A percentile compares a stretch with the other conserved stretches of the same genome.
Conservation (phyloP, 1,140 invertebrate species). For the Cephus cinctus region DNA sequence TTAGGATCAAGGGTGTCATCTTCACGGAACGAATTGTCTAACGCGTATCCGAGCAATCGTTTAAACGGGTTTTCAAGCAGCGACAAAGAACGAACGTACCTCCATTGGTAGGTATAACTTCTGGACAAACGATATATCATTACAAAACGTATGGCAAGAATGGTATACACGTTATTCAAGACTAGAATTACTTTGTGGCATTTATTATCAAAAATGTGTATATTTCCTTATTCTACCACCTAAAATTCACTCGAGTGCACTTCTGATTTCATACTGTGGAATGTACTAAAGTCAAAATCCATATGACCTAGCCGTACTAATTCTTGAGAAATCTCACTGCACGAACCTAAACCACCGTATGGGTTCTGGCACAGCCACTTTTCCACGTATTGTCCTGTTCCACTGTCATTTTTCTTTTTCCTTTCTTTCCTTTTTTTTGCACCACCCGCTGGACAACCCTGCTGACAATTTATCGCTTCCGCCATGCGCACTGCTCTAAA, state of each 20-base stretch:
- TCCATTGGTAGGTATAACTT: constrained; percentile 9
- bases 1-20: constrained; percentile 4
- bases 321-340: background rate
- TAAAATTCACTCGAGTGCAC: background rate
- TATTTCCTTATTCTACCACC: too few species aligned
- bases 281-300: background rate
- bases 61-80: constrained; percentile 10
- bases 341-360: background rate
- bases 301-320: background rate
- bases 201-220: background rate
- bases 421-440: background rate
- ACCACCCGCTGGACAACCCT: background rate
- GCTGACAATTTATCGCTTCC: too few species aligned
- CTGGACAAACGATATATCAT: constrained; percentile 23
- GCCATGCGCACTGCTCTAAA: background rate
- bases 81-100: constrained; percentile 13
- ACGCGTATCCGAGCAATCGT: constrained; percentile 23
- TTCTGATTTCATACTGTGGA: background rate
- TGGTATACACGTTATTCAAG: background rate
- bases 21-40: constrained; percentile 33
- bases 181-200: background rate
- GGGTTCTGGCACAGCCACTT: background rate
- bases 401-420: background rate
- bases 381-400: background rate
- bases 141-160: constrained; percentile 21